Base-by-base conservation (phyloP, 1,140 invertebrate species). In the Sweltsa coloradensis region DNA sequence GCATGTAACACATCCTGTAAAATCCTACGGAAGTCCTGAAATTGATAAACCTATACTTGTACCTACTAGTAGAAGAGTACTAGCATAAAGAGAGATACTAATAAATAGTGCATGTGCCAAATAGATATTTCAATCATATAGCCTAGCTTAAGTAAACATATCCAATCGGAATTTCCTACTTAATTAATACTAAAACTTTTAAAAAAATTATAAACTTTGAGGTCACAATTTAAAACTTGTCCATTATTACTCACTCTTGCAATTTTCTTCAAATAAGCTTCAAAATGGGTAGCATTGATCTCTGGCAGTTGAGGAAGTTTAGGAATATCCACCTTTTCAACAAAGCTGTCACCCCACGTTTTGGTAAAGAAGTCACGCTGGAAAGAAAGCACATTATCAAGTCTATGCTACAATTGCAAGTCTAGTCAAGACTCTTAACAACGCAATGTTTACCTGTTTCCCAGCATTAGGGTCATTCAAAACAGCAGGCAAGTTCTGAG, bases 311-410 rank as follows among this genome's bases (percentile, higher is more conserved):
- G 83, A 1, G 79, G 76, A 55, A 85, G 85, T 45, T 78, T 76
- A 18, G 80, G 74, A 58, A 96, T 78, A 14, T 79, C 72, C 21
- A 71, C 65, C 55, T 81, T 83, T 50, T 95, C 91, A 5, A 94
- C 75, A 68, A 97, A 97, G 47, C 76, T 76, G 58, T 96, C 92
- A 31, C 96, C 95, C 96, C 96, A 99, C 52, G 91, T 94, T 65
- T 91, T 92, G 1, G 93, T 96, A 58, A 99, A 93, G 57, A 99
- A 92, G 61, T 94, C 89, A 56, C 67, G 70, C 70, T 65, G 66
- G 58, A 60, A 60, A 48, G 27, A 29, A 24, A 24, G 49, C 4
- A 25, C 14, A 25, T 3, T 40, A 1, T 40, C 1, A 40, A 5
- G 13, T 16, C n/a, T 22, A 11, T n/a, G n/a, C n/a, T n/a, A n/a